Percentiles rank a stretch among this genome's conserved stretches.
These are phyloP conservation scores for Drosophila kurseongensis DNA, from an alignment of 1,140 invertebrate species.

Conservation along the genomic window DNA sequence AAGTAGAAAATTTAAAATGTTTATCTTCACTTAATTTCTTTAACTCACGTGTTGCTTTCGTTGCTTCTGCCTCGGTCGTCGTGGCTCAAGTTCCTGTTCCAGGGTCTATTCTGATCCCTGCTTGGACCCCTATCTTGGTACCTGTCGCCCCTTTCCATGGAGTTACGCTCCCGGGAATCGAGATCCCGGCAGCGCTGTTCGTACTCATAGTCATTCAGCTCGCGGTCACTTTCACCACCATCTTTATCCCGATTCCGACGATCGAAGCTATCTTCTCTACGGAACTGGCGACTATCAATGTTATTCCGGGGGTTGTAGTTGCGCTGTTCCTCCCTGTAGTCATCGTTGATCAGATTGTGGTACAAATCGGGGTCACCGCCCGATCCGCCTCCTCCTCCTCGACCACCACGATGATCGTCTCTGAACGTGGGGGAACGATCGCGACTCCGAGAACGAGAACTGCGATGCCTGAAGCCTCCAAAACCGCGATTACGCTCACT, in stretches of 20 bases:
- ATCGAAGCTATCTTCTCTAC: conserved; percentile 57
- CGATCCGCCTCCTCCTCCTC: conserved; percentile 9
- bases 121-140: conserved; percentile 6
- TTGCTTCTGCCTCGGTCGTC: conserved; percentile 22
- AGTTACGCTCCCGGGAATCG: conserved; percentile 12
- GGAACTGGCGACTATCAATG: conserved; percentile 62
- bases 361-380: conserved; percentile 71
- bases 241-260: conserved; percentile 19
- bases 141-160: conserved; percentile 19
- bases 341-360: conserved; percentile 73
- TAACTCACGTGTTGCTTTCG: conserved; percentile 18
- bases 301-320: conserved; percentile 53
- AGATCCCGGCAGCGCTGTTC: conserved; percentile 26
- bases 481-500: conserved; percentile 56
- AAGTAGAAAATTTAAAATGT: no score
- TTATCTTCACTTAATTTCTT: no score
- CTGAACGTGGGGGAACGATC: conserved; percentile 51
- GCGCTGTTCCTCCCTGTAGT: conserved; percentile 68
- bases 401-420: conserved; percentile 35
- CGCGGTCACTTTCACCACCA: conserved; percentile 40
- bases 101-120: conserved; percentile 12
- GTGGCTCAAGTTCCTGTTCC: conserved; percentile 20
- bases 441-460: conserved; percentile 65
- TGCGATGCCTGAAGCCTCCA: conserved; percentile 45
- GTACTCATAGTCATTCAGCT: conserved; percentile 42